These are phyloP conservation scores for Thunnus thynnus DNA, from an alignment of 2,113 vertebrate genomes.

Conservation along the genomic window DNA sequence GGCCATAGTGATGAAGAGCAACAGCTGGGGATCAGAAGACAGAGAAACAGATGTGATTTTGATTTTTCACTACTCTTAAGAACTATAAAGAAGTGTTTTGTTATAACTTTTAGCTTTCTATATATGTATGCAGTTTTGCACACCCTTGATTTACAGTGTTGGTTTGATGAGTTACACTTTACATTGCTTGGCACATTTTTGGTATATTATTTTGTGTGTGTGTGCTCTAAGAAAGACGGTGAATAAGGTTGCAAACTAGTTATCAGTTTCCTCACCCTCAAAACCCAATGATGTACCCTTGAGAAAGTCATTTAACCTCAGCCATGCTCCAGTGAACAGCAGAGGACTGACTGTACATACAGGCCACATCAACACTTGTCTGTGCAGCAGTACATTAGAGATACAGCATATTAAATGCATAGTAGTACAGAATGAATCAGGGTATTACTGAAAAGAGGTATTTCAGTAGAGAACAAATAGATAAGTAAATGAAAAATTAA, in stretches of 20 bases:
- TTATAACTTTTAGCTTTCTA: too few species aligned
- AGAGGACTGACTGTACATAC: constrained; percentile 34
- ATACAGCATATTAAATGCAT: constrained; percentile 10
- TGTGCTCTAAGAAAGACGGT: constrained; percentile 1
- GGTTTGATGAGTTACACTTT: too few species aligned
- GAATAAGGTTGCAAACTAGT: constrained; percentile 19
- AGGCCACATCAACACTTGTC: constrained; percentile 29
- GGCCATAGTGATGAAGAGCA: neutral
- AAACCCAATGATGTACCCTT: constrained; percentile 46
- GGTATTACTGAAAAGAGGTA: neutral
- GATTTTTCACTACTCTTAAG: too few species aligned
- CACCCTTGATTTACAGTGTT: too few species aligned
- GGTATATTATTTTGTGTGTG: neutral
- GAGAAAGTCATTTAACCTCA: constrained; percentile 59
- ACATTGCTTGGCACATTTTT: too few species aligned
- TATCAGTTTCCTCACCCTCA: constrained; percentile 38
- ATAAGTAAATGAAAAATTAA: neutral
- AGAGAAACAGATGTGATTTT: too few species aligned
- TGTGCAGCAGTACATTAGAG: constrained; percentile 18
- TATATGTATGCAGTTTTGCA: too few species aligned
- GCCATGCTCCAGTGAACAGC: constrained; percentile 40
- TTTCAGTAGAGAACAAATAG: neutral
- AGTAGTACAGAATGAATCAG: neutral
- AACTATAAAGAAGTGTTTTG: too few species aligned
- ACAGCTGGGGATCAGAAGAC: neutral